These are phyloP conservation scores for Drosophila nannoptera DNA, from an alignment of 1,140 invertebrate species.

Conservation along the genomic window DNA sequence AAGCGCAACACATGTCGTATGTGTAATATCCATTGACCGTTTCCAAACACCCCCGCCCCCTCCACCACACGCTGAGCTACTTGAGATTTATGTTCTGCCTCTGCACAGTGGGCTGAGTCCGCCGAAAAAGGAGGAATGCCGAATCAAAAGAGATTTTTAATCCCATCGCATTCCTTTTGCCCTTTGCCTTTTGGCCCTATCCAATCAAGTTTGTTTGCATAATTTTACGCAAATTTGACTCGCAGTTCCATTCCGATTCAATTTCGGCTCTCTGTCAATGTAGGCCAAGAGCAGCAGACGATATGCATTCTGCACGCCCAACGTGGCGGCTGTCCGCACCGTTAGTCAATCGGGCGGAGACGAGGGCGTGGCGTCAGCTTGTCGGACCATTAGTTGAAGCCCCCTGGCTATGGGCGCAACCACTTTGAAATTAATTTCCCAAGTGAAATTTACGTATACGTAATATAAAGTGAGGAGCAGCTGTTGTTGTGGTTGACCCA, in stretches of 20 bases:
- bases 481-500: conserved; percentile 16
- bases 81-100: conserved; percentile 28
- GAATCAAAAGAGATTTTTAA: too few relatives aligned
- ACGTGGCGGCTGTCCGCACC: conserved; percentile 1
- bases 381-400: conserved; percentile 27
- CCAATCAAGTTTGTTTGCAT: not conserved
- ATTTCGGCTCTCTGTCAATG: conserved; percentile 18
- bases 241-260: conserved; percentile 2
- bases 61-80: not conserved
- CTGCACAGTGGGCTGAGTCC: not conserved
- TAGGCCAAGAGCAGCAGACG: conserved; percentile 35
- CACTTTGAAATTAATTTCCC: conserved; percentile 52
- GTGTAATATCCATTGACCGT: conserved; percentile 29
- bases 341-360: conserved; percentile 21
- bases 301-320: conserved; percentile 28
- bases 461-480: conserved; percentile 15
- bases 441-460: conserved; percentile 43
- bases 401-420: conserved; percentile 8
- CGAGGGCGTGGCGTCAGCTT: conserved; percentile 29
- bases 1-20: conserved; percentile 52
- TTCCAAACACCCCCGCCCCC: not conserved
- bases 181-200: too few relatives aligned
- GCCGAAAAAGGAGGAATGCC: not conserved
- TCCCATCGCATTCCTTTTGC: too few relatives aligned
- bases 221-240: not conserved